Percentiles rank a stretch among this genome's conserved stretches.
These are phyloP conservation scores for Colaptes auratus DNA, from an alignment of 2,113 vertebrate genomes.

Conservation along the genomic window DNA sequence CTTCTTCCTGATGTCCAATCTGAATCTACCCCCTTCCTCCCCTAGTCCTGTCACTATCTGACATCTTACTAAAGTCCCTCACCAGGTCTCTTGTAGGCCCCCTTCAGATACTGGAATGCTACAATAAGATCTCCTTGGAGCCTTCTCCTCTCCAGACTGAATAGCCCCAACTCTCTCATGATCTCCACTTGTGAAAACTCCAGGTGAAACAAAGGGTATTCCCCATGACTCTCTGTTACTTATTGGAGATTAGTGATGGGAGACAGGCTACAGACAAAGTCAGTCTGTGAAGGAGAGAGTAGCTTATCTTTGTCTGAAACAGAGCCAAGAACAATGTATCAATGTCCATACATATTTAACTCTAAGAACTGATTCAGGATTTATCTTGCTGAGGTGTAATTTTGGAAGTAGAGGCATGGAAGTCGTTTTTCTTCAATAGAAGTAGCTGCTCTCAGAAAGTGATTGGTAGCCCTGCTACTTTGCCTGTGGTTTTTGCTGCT, in stretches of 20 bases:
- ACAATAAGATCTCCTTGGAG: too few species aligned
- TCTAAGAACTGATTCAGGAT: background rate
- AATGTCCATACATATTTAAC: slow-evolving; percentile 26
- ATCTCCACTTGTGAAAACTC: background rate
- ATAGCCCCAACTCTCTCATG: too few species aligned
- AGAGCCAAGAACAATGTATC: slow-evolving; percentile 15
- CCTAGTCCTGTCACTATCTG: too few species aligned
- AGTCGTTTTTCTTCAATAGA: background rate
- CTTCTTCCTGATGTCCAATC: too few species aligned
- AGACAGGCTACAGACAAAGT: background rate
- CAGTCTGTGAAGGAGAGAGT: background rate
- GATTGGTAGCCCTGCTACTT: background rate
- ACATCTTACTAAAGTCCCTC: too few species aligned
- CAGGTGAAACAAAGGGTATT: background rate
- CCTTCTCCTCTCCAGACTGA: too few species aligned
- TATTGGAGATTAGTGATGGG: background rate
- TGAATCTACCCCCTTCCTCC: too few species aligned
- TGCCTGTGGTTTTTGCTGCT: background rate
- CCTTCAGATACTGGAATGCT: too few species aligned
- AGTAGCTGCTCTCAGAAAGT: background rate
- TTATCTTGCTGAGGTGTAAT: slow-evolving; percentile 5
- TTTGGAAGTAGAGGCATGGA: slow-evolving; percentile 9
- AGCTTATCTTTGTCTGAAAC: slow-evolving; percentile 19
- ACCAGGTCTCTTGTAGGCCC: too few species aligned
- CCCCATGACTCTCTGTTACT: background rate